These are phyloP conservation scores for Lucinisca nassula DNA, from an alignment of 2,888 invertebrate species.

Conservation along the genomic window DNA sequence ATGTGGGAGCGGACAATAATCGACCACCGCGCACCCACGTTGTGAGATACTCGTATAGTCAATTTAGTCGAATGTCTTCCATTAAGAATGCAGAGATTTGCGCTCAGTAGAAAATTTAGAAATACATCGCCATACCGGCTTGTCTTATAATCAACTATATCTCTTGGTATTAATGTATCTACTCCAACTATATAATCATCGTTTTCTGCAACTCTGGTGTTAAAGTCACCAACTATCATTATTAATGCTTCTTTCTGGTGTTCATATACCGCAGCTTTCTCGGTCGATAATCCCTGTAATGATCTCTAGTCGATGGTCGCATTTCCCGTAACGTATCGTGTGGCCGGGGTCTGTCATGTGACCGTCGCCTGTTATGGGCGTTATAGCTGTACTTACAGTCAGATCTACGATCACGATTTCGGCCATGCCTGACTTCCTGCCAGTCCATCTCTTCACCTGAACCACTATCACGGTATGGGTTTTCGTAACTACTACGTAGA, in stretches of 20 bases:
- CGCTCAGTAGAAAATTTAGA: background rate
- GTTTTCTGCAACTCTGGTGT: background rate
- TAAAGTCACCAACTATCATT: background rate
- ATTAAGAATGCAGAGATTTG: background rate
- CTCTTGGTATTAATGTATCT: background rate
- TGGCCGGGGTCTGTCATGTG: too few species aligned
- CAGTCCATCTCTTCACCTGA: too few species aligned
- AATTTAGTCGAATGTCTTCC: background rate
- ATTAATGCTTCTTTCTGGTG: background rate
- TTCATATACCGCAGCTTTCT: background rate
- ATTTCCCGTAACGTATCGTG: too few species aligned
- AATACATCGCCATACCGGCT: background rate
- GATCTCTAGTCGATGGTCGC: too few species aligned
- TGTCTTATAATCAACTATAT: background rate
- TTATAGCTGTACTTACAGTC: too few species aligned
- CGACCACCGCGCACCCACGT: background rate
- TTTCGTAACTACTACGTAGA: too few species aligned
- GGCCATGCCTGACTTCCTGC: too few species aligned
- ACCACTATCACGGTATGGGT: too few species aligned
- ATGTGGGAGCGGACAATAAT: background rate
- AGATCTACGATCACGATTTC: too few species aligned
- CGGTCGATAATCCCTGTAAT: too few species aligned
- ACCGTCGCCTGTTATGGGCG: too few species aligned
- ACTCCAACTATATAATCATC: background rate
- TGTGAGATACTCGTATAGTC: background rate